phyloP scores from a whole-genome alignment of 2,113 vertebrate genomes.

The Pardalotus punctatus region DNA sequence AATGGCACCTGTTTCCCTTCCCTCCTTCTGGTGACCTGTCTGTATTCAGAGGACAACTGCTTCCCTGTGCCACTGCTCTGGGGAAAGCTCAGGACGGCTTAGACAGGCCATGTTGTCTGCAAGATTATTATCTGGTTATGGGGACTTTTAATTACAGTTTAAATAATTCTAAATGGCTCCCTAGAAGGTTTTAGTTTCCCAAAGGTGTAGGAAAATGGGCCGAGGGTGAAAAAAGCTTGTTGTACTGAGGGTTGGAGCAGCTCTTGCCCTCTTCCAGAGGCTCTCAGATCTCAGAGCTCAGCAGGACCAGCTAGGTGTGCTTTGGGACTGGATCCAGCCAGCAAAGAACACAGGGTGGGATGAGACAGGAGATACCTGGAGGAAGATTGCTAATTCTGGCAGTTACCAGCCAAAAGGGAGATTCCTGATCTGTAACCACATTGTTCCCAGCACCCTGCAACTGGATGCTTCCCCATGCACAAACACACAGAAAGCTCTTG shows the following conservation, averaged over 20 bases:
- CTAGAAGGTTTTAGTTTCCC: background rate
- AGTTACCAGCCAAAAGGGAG: background rate
- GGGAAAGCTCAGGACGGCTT: background rate
- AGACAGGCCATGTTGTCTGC: background rate
- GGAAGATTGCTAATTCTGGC: background rate
- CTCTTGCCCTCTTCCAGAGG: background rate
- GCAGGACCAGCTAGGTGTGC: background rate
- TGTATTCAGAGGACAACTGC: background rate
- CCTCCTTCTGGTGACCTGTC: background rate
- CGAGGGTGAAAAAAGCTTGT: background rate
- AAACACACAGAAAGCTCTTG: background rate
- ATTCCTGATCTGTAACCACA: background rate
- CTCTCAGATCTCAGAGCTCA: background rate
- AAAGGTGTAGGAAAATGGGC: background rate
- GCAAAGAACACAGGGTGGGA: background rate
- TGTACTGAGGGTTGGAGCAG: accelerated
- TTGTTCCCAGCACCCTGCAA: background rate
- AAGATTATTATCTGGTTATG: background rate
- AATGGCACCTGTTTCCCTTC: background rate
- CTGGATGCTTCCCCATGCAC: background rate
- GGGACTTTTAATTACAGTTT: background rate
- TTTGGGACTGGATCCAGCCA: background rate
- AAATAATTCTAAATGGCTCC: background rate
- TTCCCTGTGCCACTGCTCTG: background rate
- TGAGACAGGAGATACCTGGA: background rate